phyloP scores from a whole-genome alignment of 2,113 vertebrate genomes.

The Psammodynastes pulverulentus region DNA sequence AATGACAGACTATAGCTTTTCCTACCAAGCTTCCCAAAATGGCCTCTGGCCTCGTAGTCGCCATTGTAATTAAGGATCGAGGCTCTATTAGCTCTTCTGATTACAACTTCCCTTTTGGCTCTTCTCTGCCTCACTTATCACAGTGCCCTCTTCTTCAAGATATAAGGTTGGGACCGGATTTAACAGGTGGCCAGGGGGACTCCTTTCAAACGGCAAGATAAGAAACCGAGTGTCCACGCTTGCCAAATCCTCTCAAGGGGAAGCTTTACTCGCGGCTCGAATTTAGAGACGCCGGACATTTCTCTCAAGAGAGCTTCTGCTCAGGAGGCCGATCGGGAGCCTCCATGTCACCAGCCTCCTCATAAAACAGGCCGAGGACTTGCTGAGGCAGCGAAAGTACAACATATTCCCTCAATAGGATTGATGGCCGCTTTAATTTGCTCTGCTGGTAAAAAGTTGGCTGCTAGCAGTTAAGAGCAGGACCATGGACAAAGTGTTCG shows the following conservation, averaged over 20 bases:
- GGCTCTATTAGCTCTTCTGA: neutral
- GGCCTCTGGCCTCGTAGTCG: neutral
- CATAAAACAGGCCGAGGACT: neutral
- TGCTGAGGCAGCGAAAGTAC: neutral
- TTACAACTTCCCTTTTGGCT: neutral
- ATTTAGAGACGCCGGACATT: neutral
- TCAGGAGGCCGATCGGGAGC: neutral
- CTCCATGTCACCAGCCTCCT: neutral
- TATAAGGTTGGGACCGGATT: neutral
- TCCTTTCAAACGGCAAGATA: neutral
- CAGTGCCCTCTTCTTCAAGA: neutral
- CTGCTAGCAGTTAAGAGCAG: neutral
- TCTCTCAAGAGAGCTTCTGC: neutral
- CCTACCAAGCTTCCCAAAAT: neutral
- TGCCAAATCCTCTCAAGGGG: neutral
- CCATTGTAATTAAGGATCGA: neutral
- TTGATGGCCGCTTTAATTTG: neutral
- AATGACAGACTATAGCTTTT: neutral
- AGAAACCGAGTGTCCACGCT: neutral
- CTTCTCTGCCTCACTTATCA: neutral
- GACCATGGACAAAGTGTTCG: neutral
- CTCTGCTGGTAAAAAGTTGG: neutral
- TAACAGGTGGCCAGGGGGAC: neutral
- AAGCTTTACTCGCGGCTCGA: neutral
- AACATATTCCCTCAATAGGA: neutral